phyloP scores from a whole-genome alignment of 2,888 invertebrate genomes.

The Allolobophora icterica region DNA sequence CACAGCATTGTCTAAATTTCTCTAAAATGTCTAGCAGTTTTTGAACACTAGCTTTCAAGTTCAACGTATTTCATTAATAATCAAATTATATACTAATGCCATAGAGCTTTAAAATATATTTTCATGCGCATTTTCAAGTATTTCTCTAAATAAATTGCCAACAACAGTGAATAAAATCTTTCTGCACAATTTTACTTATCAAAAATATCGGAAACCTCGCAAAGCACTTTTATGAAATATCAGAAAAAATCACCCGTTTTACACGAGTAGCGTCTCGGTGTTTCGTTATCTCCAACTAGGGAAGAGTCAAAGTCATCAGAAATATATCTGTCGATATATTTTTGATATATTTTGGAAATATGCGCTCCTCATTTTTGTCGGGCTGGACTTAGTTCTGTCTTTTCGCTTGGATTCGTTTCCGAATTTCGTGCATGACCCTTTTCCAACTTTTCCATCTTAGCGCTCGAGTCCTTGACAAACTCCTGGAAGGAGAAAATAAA shows the following conservation, averaged over 20 bases:
- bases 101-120: neutral
- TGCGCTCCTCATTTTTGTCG: neutral
- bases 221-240: neutral
- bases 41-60: neutral
- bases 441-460: constrained; percentile 9
- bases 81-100: neutral
- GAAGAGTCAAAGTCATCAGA: neutral
- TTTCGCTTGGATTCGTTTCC: constrained; percentile 2
- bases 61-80: too few relatives aligned
- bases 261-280: neutral
- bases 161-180: neutral
- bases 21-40: neutral
- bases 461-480: constrained; percentile 41
- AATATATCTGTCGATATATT: neutral
- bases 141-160: neutral
- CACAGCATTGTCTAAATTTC: neutral
- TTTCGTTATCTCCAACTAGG: neutral
- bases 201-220: neutral
- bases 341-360: neutral
- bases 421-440: neutral
- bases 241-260: neutral
- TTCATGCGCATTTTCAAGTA: neutral
- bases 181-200: neutral
- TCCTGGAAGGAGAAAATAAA: constrained; percentile 33
- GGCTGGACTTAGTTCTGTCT: constrained; percentile 2